Evolutionary conservation across 2,113 vertebrate genomes (phyloP), one percentile per base, ranked within the genome.

Genomic region (Scomber japonicus): DNA sequence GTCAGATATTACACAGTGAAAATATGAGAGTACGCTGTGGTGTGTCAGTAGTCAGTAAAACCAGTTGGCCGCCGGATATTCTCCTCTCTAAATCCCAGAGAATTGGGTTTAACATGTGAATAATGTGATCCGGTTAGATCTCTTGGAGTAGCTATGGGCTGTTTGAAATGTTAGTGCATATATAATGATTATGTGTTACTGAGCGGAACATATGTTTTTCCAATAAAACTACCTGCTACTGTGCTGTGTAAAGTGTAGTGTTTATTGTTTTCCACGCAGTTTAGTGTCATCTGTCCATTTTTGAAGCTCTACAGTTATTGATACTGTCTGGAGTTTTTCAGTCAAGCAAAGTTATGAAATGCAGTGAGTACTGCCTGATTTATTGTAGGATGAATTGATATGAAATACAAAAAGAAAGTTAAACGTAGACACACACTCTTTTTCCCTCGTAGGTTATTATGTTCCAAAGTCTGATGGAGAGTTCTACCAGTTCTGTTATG

Each of bases 401-500:
- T 12, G 11, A 68, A 48, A 24, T 4, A 3, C 53, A 35, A 70
- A 70, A 62, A 1, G 15, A 16, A 0, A 17, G 51, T 21, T 68
- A 40, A 48, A 60, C 15, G 3, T 19, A n/a, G 19, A 16, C 30
- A 2, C 19, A 1, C 9, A 21, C 14, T 63, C 19, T 49, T 48
- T 11, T 73, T 30, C 57, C n/a, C 57, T 48, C 53, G 13, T 59
- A 99, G 98, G 97, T 3, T 99, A 99, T 83, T 99, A 99, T 19
- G 96, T 99, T 88, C 98, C 98, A 60, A 99, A 97, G 85, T 97
- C 98, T 62, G 98, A 99, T 17, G 97, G 97, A 54, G 98, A 99
- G 91, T 99, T 99, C 95, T 99, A 99, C 91, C 98, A 99, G 94
- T 99, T 99, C 91, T 99, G 98, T 87, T 99, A 99, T 0, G 98